Conservation (phyloP, 2,888 invertebrate species). For the Ophion slaviceki region DNA sequence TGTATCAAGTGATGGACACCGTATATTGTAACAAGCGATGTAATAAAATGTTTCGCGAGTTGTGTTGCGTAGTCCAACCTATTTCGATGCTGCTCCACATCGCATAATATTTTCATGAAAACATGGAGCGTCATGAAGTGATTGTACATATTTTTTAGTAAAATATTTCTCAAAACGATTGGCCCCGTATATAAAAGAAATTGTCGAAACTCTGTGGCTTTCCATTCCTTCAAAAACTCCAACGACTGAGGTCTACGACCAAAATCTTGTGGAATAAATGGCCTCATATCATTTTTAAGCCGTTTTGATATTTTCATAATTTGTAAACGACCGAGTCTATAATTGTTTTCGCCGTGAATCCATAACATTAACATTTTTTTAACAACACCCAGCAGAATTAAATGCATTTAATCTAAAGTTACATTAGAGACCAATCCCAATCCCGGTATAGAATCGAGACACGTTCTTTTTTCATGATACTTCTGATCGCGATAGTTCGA, state of each 20-base stretch:
- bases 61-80: conserved; percentile 50
- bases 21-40: conserved; percentile 49
- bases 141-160: conserved; percentile 40
- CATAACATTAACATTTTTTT: conserved; percentile 54
- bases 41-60: conserved; percentile 57
- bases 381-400: conserved; percentile 48
- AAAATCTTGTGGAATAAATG: conserved; percentile 44
- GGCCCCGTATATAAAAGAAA: conserved; percentile 58
- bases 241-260: conserved; percentile 43
- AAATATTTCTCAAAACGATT: conserved; percentile 40
- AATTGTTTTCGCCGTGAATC: conserved; percentile 48
- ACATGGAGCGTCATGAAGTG: conserved; percentile 47
- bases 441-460: conserved; percentile 47
- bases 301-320: conserved; percentile 54
- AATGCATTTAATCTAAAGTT: conserved; percentile 56
- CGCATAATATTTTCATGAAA: conserved; percentile 50
- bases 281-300: conserved; percentile 43
- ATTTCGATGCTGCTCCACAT: conserved; percentile 51
- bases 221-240: conserved; percentile 53
- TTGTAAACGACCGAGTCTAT: conserved; percentile 57
- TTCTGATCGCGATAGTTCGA: too few species aligned
- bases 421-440: conserved; percentile 55
- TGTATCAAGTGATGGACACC: conserved; percentile 57
- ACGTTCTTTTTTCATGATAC: too few species aligned
- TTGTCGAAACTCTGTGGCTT: conserved; percentile 67